Percentiles rank a stretch among this genome's conserved stretches.
Evolutionary conservation across 2,888 invertebrate species (phyloP).

Genomic region (Brachypalpus laphriformis): DNA sequence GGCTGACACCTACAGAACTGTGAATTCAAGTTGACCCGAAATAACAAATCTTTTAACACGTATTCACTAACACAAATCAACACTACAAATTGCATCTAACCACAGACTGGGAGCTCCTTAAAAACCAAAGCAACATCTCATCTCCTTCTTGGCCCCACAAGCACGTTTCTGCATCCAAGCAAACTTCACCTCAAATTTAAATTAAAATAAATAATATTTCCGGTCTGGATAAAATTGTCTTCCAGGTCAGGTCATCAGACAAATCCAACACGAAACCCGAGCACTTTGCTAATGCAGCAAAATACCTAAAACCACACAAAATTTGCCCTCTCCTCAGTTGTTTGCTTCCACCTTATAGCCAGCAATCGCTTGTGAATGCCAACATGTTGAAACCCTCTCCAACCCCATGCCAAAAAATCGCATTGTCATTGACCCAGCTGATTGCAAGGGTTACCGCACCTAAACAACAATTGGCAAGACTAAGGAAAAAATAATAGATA

Average conservation of each 20-base stretch:
- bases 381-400: neutral
- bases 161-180: neutral
- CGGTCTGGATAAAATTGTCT: too few relatives aligned
- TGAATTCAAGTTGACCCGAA: too few relatives aligned
- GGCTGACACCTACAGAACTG: too few relatives aligned
- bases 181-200: constrained; percentile 8
- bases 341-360: neutral
- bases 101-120: too few relatives aligned
- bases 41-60: too few relatives aligned
- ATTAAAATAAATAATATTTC: constrained; percentile 35
- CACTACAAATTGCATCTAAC: neutral
- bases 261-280: neutral
- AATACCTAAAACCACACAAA: constrained; percentile 18
- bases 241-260: too few relatives aligned
- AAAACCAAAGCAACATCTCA: too few relatives aligned
- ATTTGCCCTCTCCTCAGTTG: constrained; percentile 2
- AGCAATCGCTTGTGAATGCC: constrained; percentile 49
- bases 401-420: neutral
- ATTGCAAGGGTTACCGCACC: neutral
- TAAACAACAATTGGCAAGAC: constrained; percentile 8
- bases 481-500: constrained; percentile 37
- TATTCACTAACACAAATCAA: neutral
- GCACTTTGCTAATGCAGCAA: constrained; percentile 25
- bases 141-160: neutral
- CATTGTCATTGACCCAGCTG: constrained; percentile 8